Base-by-base conservation (phyloP, 1,140 invertebrate species). In the Teleogryllus occipitalis region DNA sequence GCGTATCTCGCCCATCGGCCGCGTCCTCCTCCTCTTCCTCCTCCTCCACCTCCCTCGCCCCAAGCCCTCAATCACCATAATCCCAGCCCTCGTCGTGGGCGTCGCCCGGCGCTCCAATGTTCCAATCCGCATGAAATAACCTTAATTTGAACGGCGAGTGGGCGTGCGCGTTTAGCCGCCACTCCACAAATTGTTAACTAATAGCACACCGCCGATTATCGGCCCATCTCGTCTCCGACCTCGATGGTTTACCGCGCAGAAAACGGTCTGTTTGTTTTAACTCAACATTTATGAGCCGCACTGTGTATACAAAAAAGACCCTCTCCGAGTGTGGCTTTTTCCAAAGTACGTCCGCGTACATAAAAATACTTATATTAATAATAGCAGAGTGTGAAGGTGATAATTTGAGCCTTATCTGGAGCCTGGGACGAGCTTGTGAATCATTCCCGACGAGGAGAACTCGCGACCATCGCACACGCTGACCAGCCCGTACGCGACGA, bases 311-410 rank as follows among this genome's bases (percentile, higher is more conserved):
- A 65, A 65, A 10, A 65, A 65, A 65, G 7, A 7, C 10, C 27
- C 27, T 39, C 27, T 5, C 10, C 54, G 54, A 65, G 18, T 65
- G 54, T 65, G 18, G 18, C 54, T 65, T 65, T 65, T 18, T 65
- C 54, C 54, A 65, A 14, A 10, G 54, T 18, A 65, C 54, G 18
- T 65, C 54, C 54, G 54, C 54, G 54, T 3, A 65, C 54, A 65
- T 65, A 65, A 65, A 65, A 65, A 65, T 65, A 65, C 54, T 65
- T 65, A 65, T 65, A 65, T 65, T 65, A 65, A 65, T 65, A 65
- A 65, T 65, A 65, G 54, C 18, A 18, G 54, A 65, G 54, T 65
- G 54, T 65, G 54, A 18, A 65, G 54, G 54, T 65, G 54, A 65
- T 65, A 65, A 65, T 65, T 65, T 65, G 54, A 18, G 54, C 18